phyloP scores from a whole-genome alignment of 2,888 invertebrate genomes.

The Andrena marginata region DNA sequence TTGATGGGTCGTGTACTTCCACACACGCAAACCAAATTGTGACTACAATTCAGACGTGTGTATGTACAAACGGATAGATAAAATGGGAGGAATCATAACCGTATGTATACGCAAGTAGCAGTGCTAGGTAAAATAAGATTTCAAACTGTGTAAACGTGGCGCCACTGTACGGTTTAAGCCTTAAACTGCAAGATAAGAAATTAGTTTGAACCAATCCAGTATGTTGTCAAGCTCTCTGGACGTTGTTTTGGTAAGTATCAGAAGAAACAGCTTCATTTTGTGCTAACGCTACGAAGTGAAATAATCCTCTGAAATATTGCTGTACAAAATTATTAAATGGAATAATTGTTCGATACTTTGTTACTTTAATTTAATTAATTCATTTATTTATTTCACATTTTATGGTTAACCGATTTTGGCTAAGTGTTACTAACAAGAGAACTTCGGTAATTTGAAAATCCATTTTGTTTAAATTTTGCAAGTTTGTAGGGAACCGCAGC shows the following conservation, averaged over 20 bases:
- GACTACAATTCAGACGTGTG: conserved; percentile 57
- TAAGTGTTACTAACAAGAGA: no score
- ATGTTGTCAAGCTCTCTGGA: background rate
- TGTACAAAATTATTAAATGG: background rate
- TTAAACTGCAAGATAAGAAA: conserved; percentile 1
- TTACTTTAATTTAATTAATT: background rate
- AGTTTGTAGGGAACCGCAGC: no score
- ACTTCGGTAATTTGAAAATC: no score
- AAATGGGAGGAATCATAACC: conserved; percentile 43
- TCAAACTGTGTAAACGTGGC: conserved; percentile 22
- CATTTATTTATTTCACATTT: background rate
- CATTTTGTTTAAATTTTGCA: no score
- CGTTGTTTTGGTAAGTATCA: background rate
- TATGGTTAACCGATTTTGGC: background rate
- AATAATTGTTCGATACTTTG: background rate
- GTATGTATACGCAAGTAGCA: conserved; percentile 39
- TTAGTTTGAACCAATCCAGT: conserved; percentile 13
- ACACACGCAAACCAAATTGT: conserved; percentile 74
- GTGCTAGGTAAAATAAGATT: conserved; percentile 32
- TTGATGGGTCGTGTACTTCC: conserved; percentile 56
- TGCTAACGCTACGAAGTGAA: background rate
- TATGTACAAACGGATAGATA: conserved; percentile 51
- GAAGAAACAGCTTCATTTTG: background rate
- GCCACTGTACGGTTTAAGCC: background rate
- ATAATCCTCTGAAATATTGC: conserved; percentile 1